These are phyloP conservation scores for Eufriesea mexicana DNA, from an alignment of 1,140 invertebrate species.

Conservation along the genomic window DNA sequence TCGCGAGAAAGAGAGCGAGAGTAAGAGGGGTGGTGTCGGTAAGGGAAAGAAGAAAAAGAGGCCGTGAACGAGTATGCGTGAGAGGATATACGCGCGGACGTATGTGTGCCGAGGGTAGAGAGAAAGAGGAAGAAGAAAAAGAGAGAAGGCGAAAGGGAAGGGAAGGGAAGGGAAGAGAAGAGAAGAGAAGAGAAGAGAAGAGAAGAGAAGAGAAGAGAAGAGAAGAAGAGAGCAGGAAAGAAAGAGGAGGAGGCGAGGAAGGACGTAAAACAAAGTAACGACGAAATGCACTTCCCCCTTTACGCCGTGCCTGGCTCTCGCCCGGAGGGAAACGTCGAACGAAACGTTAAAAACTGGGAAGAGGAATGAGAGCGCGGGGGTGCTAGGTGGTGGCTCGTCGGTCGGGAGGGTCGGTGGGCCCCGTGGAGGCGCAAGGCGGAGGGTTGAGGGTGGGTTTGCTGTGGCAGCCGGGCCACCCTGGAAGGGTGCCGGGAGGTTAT, in stretches of 20 bases:
- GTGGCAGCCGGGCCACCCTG: conserved; percentile 65
- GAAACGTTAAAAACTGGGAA: conserved; percentile 80
- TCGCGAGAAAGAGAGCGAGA: neutral
- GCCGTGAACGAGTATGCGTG: conserved; percentile 22
- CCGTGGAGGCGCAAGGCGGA: conserved; percentile 62
- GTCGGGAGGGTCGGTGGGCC: conserved; percentile 59
- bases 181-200: neutral
- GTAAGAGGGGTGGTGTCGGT: conserved; percentile 41
- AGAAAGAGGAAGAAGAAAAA: neutral
- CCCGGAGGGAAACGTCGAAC: conserved; percentile 80
- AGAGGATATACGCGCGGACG: neutral
- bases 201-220: conserved; percentile 11
- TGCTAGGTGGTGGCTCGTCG: conserved; percentile 68
- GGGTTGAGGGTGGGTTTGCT: conserved; percentile 57
- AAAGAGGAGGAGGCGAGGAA: conserved; percentile 55
- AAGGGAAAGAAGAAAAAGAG: conserved; percentile 54
- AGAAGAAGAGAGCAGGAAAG: conserved; percentile 17
- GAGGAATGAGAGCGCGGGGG: conserved; percentile 71
- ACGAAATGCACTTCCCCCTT: conserved; percentile 79
- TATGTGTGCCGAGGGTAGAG: neutral
- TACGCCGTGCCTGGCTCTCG: conserved; percentile 58
- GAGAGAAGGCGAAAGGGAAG: neutral
- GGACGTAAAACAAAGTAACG: conserved; percentile 82
- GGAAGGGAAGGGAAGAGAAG: neutral
- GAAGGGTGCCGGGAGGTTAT: conserved; percentile 79